Evolutionary conservation across 2,113 vertebrate species (phyloP).

Genomic region (Poecile atricapillus): DNA sequence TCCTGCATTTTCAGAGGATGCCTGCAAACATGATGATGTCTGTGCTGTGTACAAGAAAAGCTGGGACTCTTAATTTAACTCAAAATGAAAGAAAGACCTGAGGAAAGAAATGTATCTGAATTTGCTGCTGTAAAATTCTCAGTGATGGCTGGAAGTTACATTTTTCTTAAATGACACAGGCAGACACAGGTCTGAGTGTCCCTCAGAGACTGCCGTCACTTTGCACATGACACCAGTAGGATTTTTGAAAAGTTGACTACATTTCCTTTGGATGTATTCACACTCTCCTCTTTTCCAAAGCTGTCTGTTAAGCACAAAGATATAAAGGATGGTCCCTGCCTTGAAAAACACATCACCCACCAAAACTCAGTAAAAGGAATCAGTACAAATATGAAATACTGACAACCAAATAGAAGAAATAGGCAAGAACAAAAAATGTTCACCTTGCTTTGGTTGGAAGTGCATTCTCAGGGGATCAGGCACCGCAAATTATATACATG

Average conservation of each 20-base stretch:
- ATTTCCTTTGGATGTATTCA: not conserved
- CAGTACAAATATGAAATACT: not conserved
- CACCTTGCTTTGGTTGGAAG: not conserved
- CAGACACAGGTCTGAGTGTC: not conserved
- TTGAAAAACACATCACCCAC: not conserved
- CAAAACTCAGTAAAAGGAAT: not conserved
- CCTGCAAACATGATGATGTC: not conserved
- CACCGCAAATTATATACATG: not conserved
- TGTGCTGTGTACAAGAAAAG: not conserved
- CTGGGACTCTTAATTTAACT: not conserved
- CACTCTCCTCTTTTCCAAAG: not conserved
- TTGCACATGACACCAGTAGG: not conserved
- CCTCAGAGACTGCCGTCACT: not conserved
- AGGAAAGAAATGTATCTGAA: not conserved
- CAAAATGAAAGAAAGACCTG: not conserved
- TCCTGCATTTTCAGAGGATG: not conserved
- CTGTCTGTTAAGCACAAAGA: not conserved
- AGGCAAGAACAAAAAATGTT: not conserved
- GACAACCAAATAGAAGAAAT: not conserved
- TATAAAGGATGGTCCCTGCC: not conserved
- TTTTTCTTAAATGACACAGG: not conserved
- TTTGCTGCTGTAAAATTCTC: not conserved
- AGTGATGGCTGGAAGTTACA: not conserved
- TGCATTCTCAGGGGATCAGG: not conserved
- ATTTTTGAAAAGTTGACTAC: not conserved